A percentile compares a stretch with the other conserved stretches of the same genome.
Evolutionary conservation across 2,113 vertebrate species (phyloP).

Genomic region (Colistium nudipinnis): DNA sequence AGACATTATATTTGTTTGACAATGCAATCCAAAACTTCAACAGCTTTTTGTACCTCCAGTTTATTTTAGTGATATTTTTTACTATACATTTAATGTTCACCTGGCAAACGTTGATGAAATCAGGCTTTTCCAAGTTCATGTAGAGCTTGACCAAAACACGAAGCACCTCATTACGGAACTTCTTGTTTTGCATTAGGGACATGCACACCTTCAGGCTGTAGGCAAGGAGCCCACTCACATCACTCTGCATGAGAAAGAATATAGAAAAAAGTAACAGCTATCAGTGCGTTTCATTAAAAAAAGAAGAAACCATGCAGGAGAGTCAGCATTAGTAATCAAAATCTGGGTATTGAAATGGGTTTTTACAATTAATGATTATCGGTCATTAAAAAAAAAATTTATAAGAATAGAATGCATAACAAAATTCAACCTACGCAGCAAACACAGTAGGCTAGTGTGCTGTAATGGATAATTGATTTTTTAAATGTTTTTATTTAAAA

Average conservation of each 20-base stretch:
- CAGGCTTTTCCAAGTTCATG: constrained; percentile 98
- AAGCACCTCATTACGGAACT: constrained; percentile 96
- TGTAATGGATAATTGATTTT: too few species aligned
- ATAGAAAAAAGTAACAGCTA: neutral
- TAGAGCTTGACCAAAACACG: constrained; percentile 98
- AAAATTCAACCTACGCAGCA: too few species aligned
- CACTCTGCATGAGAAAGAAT: constrained; percentile 85
- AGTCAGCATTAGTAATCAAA: neutral
- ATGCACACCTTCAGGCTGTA: constrained; percentile 99
- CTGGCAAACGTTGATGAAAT: constrained; percentile 99
- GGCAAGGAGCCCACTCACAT: constrained; percentile 95
- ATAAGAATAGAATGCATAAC: too few species aligned
- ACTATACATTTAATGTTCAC: constrained; percentile 73
- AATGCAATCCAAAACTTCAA: too few species aligned
- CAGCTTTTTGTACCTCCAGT: too few species aligned
- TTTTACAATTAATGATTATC: too few species aligned
- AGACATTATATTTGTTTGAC: too few species aligned
- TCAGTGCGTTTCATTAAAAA: neutral
- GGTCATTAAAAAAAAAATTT: too few species aligned
- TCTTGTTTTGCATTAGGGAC: constrained; percentile 99
- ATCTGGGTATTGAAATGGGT: neutral
- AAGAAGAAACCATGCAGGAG: neutral
- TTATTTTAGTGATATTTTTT: too few species aligned
- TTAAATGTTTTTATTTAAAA: too few species aligned
- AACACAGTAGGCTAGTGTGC: too few species aligned